These are phyloP conservation scores for Corythucha ciliata DNA, from an alignment of 2,888 invertebrate species.

Conservation along the genomic window DNA sequence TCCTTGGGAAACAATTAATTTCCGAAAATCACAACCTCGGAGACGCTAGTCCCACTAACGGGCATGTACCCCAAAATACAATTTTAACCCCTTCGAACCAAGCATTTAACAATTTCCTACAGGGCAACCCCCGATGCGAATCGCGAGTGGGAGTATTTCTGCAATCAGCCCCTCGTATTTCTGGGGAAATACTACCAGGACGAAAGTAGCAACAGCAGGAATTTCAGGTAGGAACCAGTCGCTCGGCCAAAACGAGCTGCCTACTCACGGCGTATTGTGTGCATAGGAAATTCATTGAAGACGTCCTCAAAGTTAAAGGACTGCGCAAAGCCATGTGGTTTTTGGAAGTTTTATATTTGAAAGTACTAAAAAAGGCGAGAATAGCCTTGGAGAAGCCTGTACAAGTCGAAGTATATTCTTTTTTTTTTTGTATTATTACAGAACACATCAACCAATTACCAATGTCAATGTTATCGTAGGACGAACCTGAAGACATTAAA, in stretches of 20 bases:
- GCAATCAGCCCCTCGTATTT: too few relatives aligned
- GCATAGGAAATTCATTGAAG: constrained; percentile 71
- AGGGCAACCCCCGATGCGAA: too few relatives aligned
- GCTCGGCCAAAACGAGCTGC: too few relatives aligned
- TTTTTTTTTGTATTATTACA: constrained; percentile 7
- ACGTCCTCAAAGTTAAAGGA: constrained; percentile 77
- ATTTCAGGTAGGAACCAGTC: too few relatives aligned
- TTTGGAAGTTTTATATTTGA: constrained; percentile 60
- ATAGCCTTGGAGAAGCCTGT: constrained; percentile 56
- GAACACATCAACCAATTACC: neutral
- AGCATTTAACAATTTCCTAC: too few relatives aligned
- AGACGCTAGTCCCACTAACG: neutral
- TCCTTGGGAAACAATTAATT: constrained; percentile 56
- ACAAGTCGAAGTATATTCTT: constrained; percentile 13
- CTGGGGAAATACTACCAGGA: constrained; percentile 13
- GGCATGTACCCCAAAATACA: too few relatives aligned
- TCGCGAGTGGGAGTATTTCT: too few relatives aligned
- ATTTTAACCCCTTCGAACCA: too few relatives aligned
- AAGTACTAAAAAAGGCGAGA: constrained; percentile 60
- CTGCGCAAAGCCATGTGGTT: constrained; percentile 71
- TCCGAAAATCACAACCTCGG: too few relatives aligned
- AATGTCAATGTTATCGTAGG: neutral
- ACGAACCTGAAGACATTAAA: constrained; percentile 40
- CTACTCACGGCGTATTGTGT: too few relatives aligned
- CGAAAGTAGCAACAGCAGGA: constrained; percentile 12